Evolutionary conservation across 2,797 vertebrate species (phyloP).

Genomic region (Balearica regulorum): DNA sequence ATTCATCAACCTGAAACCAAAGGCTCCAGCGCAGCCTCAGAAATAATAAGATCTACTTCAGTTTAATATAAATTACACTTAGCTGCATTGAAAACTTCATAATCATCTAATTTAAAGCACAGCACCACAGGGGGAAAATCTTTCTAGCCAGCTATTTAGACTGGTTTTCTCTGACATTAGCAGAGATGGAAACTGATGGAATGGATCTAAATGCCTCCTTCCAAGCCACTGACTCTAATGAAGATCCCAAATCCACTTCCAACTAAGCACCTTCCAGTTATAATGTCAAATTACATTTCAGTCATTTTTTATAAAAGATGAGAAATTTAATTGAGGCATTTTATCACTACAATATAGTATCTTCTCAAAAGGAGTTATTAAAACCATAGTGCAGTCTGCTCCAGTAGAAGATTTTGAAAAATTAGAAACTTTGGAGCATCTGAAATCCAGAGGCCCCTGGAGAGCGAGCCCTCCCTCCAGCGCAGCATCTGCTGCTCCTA

Average conservation of each 20-base stretch:
- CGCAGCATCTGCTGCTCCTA: fast-evolving
- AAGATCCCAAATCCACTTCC: slow-evolving; percentile 50
- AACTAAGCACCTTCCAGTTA: slow-evolving; percentile 22
- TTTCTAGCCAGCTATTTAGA: slow-evolving; percentile 24
- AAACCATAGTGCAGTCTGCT: background rate
- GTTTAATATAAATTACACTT: slow-evolving; percentile 38
- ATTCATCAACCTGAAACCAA: slow-evolving; percentile 29
- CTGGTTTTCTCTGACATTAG: slow-evolving; percentile 24
- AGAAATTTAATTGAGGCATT: slow-evolving; percentile 24
- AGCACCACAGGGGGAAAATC: background rate
- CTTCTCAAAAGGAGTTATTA: background rate
- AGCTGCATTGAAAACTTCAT: slow-evolving; percentile 34
- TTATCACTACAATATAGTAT: background rate
- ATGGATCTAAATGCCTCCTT: slow-evolving; percentile 54
- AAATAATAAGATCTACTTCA: slow-evolving; percentile 35
- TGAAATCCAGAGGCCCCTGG: background rate
- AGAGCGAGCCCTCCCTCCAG: fast-evolving
- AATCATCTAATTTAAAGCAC: slow-evolving; percentile 34
- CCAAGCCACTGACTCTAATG: slow-evolving; percentile 49
- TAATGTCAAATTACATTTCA: background rate
- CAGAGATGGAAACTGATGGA: slow-evolving; percentile 43
- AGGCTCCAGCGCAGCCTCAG: background rate
- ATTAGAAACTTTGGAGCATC: background rate
- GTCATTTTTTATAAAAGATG: slow-evolving; percentile 26
- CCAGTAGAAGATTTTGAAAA: background rate